These are phyloP conservation scores for Gnathonemus echidnorhynchus DNA, from an alignment of 2,113 vertebrate genomes.

Conservation along the genomic window DNA sequence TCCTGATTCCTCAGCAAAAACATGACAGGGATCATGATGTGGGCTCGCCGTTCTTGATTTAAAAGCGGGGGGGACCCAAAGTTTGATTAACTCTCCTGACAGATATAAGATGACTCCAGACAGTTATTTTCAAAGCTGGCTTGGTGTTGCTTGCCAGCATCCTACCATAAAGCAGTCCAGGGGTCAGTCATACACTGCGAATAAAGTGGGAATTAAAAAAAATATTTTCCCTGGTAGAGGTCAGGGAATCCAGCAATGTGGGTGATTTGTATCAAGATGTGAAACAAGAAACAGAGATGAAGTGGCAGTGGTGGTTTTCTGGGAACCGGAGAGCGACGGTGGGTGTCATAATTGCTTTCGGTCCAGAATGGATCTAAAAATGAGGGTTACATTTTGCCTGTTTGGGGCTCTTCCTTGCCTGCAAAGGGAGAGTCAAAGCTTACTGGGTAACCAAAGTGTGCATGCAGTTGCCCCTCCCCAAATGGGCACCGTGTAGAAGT, in stretches of 20 bases:
- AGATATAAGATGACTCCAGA: background rate
- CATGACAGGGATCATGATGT: background rate
- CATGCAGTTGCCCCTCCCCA: background rate
- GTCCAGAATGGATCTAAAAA: background rate
- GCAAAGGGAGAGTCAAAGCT: background rate
- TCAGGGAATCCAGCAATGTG: background rate
- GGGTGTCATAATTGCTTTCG: background rate
- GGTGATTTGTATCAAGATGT: background rate
- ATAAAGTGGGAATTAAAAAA: conserved; percentile 6
- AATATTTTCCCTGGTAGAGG: background rate
- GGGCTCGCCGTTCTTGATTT: background rate
- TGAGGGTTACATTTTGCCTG: background rate
- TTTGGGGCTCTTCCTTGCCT: background rate
- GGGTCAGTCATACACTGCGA: background rate
- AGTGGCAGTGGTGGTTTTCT: background rate
- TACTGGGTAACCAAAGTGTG: background rate
- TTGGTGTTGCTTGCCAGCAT: background rate
- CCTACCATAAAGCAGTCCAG: too few relatives aligned
- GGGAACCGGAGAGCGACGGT: background rate
- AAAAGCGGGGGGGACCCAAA: background rate
- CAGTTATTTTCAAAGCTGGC: background rate
- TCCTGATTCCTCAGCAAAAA: background rate
- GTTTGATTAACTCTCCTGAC: background rate
- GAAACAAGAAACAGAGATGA: background rate
- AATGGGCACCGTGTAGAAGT: background rate